Conservation (phyloP, 2,797 vertebrate genomes). For the Selene dorsalis region DNA sequence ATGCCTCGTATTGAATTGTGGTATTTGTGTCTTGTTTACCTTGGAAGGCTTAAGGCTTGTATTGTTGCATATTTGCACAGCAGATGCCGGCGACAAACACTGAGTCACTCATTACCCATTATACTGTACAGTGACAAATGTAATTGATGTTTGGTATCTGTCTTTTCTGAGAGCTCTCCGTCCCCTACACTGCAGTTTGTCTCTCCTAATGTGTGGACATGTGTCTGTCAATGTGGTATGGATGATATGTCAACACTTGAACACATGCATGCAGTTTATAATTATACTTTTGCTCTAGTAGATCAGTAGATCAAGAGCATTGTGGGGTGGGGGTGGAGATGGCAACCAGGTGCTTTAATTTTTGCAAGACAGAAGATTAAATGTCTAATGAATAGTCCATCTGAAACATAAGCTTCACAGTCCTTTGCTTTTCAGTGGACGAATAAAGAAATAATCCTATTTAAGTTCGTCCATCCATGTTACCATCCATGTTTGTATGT, state of each 20-base stretch:
- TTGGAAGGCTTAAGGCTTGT: slow-evolving; percentile 22
- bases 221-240: not conserved
- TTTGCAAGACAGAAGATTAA: not conserved
- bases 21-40: slow-evolving; percentile 54
- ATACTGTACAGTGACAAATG: slow-evolving; percentile 3
- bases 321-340: not conserved
- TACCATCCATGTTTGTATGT: too few species aligned
- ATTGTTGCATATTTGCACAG: slow-evolving; percentile 48
- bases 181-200: not conserved
- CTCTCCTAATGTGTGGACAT: not conserved
- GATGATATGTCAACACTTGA: not conserved
- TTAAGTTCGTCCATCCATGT: too few species aligned
- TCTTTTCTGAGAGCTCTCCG: not conserved
- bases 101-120: slow-evolving; percentile 29
- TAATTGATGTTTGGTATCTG: slow-evolving; percentile 1
- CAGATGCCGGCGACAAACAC: slow-evolving; percentile 47
- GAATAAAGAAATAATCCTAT: too few species aligned
- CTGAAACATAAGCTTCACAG: too few species aligned
- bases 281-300: not conserved
- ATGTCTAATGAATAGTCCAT: not conserved
- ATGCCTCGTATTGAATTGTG: slow-evolving; percentile 43
- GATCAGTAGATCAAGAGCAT: not conserved
- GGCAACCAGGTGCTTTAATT: not conserved
- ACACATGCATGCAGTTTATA: not conserved
- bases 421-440: not conserved